phyloP scores from a whole-genome alignment of 2,888 invertebrate species.

The Spicauda simplicius region DNA sequence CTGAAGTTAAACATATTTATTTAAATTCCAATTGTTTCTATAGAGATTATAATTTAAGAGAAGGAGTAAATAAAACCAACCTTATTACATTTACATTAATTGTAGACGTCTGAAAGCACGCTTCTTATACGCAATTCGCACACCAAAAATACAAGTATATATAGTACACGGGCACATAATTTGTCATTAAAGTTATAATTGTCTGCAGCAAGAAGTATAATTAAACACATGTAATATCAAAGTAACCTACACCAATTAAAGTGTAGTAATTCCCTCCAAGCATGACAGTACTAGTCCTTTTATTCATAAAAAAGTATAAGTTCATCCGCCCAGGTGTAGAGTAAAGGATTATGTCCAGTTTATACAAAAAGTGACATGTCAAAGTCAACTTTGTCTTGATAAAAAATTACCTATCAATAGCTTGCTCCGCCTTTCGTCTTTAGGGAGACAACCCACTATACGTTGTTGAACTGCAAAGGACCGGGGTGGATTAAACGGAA shows the following conservation, averaged over 20 bases:
- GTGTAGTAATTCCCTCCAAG: slow-evolving; percentile 11
- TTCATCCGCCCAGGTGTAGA: slow-evolving; percentile 20
- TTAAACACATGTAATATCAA: slow-evolving; percentile 10
- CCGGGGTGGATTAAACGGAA: background rate
- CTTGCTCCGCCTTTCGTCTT: slow-evolving; percentile 5
- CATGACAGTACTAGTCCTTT: slow-evolving; percentile 8
- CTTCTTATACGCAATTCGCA: too few relatives aligned
- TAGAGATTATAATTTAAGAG: too few relatives aligned
- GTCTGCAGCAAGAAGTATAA: slow-evolving; percentile 6
- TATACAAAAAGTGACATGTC: slow-evolving; percentile 28
- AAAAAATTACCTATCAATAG: slow-evolving; percentile 28
- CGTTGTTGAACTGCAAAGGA: background rate
- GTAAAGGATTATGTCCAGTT: slow-evolving; percentile 17
- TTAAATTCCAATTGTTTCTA: too few relatives aligned
- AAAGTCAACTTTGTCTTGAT: slow-evolving; percentile 20
- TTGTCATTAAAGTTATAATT: slow-evolving; percentile 4
- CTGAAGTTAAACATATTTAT: too few relatives aligned
- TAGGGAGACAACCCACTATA: slow-evolving; percentile 2
- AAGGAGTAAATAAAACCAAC: too few relatives aligned
- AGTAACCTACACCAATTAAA: slow-evolving; percentile 20
- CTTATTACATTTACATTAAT: too few relatives aligned
- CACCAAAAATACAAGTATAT: too few relatives aligned
- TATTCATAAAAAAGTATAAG: slow-evolving; percentile 7
- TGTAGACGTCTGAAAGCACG: too few relatives aligned
- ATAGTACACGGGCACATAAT: background rate